Conservation (phyloP, 2,113 vertebrate species). For the Sphaerodactylus townsendi region DNA sequence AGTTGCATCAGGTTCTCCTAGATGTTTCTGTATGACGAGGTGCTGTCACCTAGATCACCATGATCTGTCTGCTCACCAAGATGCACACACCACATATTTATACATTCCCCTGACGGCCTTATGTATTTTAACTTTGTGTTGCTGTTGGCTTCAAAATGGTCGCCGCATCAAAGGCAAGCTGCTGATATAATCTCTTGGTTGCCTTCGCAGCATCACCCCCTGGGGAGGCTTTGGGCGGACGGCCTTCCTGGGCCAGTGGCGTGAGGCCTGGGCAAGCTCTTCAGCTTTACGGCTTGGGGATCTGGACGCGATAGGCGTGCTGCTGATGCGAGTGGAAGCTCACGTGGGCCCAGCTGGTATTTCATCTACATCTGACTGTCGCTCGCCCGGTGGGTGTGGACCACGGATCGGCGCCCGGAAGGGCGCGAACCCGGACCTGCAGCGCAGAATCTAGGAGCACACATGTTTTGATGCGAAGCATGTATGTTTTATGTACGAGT, state of each 20-base stretch:
- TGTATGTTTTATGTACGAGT: slow-evolving; percentile 77
- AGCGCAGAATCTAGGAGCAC: slow-evolving; percentile 12
- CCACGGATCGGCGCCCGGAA: background rate
- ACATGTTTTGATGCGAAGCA: slow-evolving; percentile 31
- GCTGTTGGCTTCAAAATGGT: background rate
- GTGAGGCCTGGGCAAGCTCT: slow-evolving; percentile 96
- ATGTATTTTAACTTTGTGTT: too few relatives aligned
- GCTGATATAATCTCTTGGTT: slow-evolving; percentile 68
- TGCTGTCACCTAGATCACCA: too few relatives aligned
- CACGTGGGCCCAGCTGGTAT: slow-evolving; percentile 96
- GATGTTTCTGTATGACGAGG: too few relatives aligned
- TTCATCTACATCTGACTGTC: slow-evolving; percentile 91
- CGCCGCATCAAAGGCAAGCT: rapidly evolving
- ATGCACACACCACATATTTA: too few relatives aligned
- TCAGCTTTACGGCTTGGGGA: slow-evolving; percentile 97
- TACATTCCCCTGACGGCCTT: too few relatives aligned
- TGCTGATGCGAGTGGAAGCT: slow-evolving; percentile 92
- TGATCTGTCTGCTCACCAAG: too few relatives aligned
- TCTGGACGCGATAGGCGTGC: slow-evolving; percentile 95
- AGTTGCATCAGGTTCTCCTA: too few relatives aligned
- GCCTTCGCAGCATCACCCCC: slow-evolving; percentile 98
- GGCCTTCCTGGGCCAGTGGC: slow-evolving; percentile 98
- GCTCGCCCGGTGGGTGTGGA: background rate
- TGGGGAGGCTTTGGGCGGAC: too few relatives aligned
- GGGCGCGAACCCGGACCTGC: slow-evolving; percentile 5